Percentiles rank a stretch among this genome's conserved stretches.
Evolutionary conservation across 92 coral and sea anemone species (phyloP).

Genomic region (Phymanthus crucifer): DNA sequence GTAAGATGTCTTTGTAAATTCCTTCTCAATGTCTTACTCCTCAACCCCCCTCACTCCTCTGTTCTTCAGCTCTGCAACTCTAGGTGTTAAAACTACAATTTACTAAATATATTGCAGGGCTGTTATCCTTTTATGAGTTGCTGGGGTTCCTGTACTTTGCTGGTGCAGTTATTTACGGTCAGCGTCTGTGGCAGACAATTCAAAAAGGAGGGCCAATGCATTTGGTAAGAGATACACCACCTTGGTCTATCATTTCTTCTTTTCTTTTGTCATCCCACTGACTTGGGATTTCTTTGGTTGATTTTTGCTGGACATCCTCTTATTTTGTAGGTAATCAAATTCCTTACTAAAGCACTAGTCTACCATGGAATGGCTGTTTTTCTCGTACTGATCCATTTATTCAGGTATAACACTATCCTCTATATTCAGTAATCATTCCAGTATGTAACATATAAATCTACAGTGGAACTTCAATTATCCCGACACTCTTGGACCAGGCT

Average conservation of each 20-base stretch:
- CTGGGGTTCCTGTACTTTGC: conserved; percentile 87
- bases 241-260: background rate
- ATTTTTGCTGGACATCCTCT: background rate
- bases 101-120: conserved; percentile 52
- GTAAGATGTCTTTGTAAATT: background rate
- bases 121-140: conserved; percentile 78
- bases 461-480: no score
- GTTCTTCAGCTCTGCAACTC: no score
- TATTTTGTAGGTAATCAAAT: conserved; percentile 71
- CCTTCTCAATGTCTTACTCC: background rate
- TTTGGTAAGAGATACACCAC: conserved; percentile 39
- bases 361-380: conserved; percentile 75
- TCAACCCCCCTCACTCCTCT: background rate
- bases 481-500: no score
- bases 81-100: background rate
- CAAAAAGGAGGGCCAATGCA: conserved; percentile 99
- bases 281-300: background rate
- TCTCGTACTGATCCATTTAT: conserved; percentile 61
- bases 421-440: background rate
- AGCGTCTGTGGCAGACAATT: conserved; percentile 91
- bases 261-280: background rate
- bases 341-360: conserved; percentile 68
- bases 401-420: conserved; percentile 54
- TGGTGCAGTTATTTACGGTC: conserved; percentile 84
- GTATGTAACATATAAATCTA: no score